These are phyloP conservation scores for Hirundichthys speculiger DNA, from an alignment of 2,113 vertebrate species.

Conservation along the genomic window DNA sequence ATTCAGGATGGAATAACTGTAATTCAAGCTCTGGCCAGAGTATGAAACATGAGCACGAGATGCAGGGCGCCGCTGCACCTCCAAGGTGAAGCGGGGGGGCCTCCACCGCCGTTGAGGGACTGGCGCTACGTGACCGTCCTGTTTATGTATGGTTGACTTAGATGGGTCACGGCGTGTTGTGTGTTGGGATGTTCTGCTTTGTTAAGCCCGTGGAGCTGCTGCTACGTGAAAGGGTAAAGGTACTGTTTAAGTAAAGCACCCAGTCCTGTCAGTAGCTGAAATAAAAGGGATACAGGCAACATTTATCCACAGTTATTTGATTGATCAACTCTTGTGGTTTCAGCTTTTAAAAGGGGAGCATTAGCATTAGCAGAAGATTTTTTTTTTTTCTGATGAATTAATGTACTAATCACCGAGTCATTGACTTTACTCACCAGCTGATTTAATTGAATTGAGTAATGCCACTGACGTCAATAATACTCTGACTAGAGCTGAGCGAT, in stretches of 20 bases:
- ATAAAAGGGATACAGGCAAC: no score
- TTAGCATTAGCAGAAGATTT: no score
- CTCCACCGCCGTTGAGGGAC: background rate
- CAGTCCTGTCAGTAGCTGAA: no score
- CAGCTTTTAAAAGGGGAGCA: no score
- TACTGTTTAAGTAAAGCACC: background rate
- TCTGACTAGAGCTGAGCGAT: no score
- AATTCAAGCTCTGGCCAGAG: constrained; percentile 35
- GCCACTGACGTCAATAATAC: no score
- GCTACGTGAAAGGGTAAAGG: constrained; percentile 13
- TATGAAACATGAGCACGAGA: constrained; percentile 60
- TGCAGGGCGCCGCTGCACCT: constrained; percentile 24
- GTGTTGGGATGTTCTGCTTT: constrained; percentile 9
- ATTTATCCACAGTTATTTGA: no score
- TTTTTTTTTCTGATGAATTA: no score
- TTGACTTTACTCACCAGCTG: no score
- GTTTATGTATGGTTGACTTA: constrained; percentile 22
- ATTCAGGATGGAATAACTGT: constrained; percentile 57
- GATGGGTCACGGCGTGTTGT: constrained; percentile 28
- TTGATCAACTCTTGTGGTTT: no score
- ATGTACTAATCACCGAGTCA: no score
- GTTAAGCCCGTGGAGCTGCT: constrained; percentile 6
- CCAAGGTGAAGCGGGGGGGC: constrained; percentile 48
- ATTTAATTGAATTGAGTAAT: no score
- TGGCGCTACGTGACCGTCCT: constrained; percentile 26